These are phyloP conservation scores for Porites lutea DNA, from an alignment of 64 coral and sea anemone species.

Conservation along the genomic window DNA sequence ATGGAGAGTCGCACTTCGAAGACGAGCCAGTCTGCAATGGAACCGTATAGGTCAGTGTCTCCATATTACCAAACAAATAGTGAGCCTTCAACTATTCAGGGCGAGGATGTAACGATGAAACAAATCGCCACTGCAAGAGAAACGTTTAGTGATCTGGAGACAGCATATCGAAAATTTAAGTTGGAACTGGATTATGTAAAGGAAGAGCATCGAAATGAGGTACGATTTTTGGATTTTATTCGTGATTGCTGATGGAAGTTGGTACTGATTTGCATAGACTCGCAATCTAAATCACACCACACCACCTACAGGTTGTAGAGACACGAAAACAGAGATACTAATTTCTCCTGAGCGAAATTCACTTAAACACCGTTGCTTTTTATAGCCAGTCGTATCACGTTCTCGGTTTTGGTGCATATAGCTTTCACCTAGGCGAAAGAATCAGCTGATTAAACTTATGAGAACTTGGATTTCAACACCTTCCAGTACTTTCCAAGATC, in stretches of 20 bases:
- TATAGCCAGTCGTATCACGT: background rate
- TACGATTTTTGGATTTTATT: constrained; percentile 16
- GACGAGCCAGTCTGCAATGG: constrained; percentile 1
- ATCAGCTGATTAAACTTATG: background rate
- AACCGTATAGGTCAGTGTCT: constrained; percentile 27
- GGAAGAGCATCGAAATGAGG: constrained; percentile 89
- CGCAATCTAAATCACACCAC: background rate
- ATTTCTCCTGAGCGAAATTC: background rate
- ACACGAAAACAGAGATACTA: background rate
- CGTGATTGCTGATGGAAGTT: background rate
- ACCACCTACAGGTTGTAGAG: background rate
- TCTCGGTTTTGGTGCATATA: background rate
- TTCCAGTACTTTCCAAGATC: background rate
- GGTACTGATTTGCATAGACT: constrained; percentile 40
- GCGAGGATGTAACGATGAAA: constrained; percentile 77
- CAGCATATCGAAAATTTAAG: constrained; percentile 90
- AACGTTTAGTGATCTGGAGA: constrained; percentile 87
- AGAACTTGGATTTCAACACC: background rate
- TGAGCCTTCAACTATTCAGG: constrained; percentile 1
- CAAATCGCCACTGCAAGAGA: constrained; percentile 82
- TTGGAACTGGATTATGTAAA: constrained; percentile 80
- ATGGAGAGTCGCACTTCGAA: constrained; percentile 21
- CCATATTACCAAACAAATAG: constrained; percentile 15
- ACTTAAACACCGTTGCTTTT: background rate
- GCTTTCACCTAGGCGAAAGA: background rate